A percentile compares a stretch with the other conserved stretches of the same genome.
These are phyloP conservation scores for Myopa tessellatipennis DNA, from an alignment of 2,888 invertebrate genomes.

Conservation along the genomic window DNA sequence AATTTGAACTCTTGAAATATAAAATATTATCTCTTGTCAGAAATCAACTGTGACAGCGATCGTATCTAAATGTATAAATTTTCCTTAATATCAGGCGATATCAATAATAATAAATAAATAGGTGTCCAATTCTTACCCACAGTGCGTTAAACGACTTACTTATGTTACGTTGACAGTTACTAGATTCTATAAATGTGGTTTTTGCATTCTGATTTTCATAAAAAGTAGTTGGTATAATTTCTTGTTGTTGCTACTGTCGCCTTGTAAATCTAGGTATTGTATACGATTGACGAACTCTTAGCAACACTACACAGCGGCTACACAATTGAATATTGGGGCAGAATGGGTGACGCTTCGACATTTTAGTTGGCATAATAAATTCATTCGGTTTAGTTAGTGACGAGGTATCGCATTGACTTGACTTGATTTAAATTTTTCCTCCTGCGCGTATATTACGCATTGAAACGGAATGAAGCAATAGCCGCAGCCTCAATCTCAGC, in stretches of 20 bases:
- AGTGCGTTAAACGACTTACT: conserved; percentile 47
- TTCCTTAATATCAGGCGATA: too few relatives aligned
- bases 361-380: conserved; percentile 41
- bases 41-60: too few relatives aligned
- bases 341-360: conserved; percentile 38
- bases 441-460: conserved; percentile 6
- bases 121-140: neutral
- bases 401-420: conserved; percentile 39
- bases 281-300: conserved; percentile 32
- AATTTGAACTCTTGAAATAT: too few relatives aligned
- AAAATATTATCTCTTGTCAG: too few relatives aligned
- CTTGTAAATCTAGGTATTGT: conserved; percentile 22
- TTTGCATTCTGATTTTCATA: conserved; percentile 34
- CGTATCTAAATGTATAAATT: too few relatives aligned
- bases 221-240: conserved; percentile 34
- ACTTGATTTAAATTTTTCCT: conserved; percentile 26
- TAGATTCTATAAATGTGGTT: conserved; percentile 27
- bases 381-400: conserved; percentile 44
- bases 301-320: conserved; percentile 12
- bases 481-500: neutral
- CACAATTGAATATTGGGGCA: conserved; percentile 45
- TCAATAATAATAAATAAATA: neutral
- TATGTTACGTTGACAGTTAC: conserved; percentile 51
- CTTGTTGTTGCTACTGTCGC: conserved; percentile 28
- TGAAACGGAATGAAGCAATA: neutral